phyloP scores from a whole-genome alignment of 2,113 vertebrate species.

The Hiodon alosoides region DNA sequence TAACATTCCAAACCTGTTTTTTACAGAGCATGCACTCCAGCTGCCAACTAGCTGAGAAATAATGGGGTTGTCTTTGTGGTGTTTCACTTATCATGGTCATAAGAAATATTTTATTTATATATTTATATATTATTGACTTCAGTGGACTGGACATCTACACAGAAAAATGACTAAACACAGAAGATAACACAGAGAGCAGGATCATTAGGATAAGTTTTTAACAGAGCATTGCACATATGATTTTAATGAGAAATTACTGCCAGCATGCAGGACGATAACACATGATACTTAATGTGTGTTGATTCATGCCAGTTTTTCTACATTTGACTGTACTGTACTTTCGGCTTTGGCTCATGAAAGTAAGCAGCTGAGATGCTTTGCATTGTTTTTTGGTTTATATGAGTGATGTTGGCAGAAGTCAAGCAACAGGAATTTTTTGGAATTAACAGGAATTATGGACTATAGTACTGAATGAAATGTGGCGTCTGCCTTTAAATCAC shows the following conservation, averaged over 20 bases:
- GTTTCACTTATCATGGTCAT: conserved; percentile 47
- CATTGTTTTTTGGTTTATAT: no score
- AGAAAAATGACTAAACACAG: conserved; percentile 35
- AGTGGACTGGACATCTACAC: conserved; percentile 55
- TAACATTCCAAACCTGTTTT: conserved; percentile 31
- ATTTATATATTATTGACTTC: conserved; percentile 59
- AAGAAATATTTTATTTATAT: conserved; percentile 53
- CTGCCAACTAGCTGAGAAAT: conserved; percentile 36
- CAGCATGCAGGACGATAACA: not conserved
- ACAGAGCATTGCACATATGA: not conserved
- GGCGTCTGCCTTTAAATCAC: no score
- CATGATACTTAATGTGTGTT: no score
- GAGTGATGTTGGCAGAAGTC: no score
- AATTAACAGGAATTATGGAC: no score
- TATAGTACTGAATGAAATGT: no score
- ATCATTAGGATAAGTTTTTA: not conserved
- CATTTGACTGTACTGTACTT: no score
- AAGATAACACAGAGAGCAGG: not conserved
- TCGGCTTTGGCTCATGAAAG: no score
- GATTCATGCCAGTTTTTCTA: no score
- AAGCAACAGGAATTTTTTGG: no score
- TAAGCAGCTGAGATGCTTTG: no score
- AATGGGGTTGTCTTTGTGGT: conserved; percentile 36
- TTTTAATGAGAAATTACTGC: not conserved
- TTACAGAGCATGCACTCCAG: conserved; percentile 39